Conservation (phyloP, 2,797 vertebrate genomes). For the Limnodromus scolopaceus region DNA sequence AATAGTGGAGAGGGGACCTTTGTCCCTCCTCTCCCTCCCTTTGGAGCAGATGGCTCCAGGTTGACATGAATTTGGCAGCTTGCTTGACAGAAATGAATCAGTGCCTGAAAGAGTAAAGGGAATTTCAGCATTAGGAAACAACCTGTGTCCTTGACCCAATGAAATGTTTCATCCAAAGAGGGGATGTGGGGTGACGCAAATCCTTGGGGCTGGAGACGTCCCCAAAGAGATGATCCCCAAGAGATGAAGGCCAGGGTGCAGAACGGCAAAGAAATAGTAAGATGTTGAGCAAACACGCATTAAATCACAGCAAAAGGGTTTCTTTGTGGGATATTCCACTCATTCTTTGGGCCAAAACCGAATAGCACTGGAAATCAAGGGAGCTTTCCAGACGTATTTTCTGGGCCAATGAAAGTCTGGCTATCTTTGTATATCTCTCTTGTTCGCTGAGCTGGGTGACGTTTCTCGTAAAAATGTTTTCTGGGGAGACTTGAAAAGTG, state of each 20-base stretch:
- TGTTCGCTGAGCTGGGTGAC: background rate
- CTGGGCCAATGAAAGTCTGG: background rate
- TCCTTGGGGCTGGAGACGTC: background rate
- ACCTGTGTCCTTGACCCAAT: background rate
- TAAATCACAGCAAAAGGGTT: background rate
- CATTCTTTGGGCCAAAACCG: background rate
- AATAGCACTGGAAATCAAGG: background rate
- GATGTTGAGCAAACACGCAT: background rate
- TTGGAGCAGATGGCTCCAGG: background rate
- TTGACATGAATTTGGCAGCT: background rate
- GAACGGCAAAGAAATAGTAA: rapidly evolving
- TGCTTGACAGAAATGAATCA: background rate
- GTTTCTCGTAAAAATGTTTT: background rate
- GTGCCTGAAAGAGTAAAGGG: background rate
- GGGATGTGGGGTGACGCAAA: too few species aligned
- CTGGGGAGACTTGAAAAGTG: background rate
- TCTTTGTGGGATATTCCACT: background rate
- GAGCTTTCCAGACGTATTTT: background rate
- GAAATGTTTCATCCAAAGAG: background rate
- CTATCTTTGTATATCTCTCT: background rate
- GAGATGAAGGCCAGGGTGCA: background rate
- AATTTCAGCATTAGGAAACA: background rate
- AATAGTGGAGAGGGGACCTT: background rate
- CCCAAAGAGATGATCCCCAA: background rate
- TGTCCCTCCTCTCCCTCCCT: background rate